phyloP scores from a whole-genome alignment of 1,140 invertebrate species.

The Goniozus legneri region DNA sequence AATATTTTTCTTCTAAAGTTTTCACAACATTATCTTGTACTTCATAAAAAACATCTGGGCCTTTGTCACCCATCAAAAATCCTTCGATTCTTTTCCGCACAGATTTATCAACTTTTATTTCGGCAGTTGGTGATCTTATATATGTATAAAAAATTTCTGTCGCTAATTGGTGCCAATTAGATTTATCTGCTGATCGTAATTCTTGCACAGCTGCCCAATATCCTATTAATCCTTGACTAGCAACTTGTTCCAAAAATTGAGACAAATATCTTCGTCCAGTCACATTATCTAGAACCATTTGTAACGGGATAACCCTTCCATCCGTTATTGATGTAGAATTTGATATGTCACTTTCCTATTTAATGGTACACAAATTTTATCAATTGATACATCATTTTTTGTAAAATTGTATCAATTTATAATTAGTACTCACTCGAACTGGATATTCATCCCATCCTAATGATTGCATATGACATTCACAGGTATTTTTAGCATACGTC shows the following conservation, averaged over 20 bases:
- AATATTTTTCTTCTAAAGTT: conserved; percentile 81
- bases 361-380: too few species aligned
- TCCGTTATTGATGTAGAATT: conserved; percentile 34
- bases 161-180: conserved; percentile 80
- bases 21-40: conserved; percentile 77
- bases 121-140: conserved; percentile 71
- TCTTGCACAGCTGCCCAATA: conserved; percentile 89
- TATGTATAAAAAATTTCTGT: conserved; percentile 88
- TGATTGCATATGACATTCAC: conserved; percentile 73
- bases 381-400: conserved; percentile 2
- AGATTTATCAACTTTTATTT: conserved; percentile 75
- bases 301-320: conserved; percentile 59
- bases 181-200: conserved; percentile 67
- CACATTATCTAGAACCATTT: conserved; percentile 67
- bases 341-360: conserved; percentile 36
- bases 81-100: conserved; percentile 79
- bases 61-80: conserved; percentile 81
- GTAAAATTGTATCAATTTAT: not conserved
- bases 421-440: conserved; percentile 39
- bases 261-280: conserved; percentile 71
- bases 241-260: conserved; percentile 76
- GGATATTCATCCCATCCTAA: conserved; percentile 78
- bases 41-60: conserved; percentile 84
- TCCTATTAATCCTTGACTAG: conserved; percentile 74
- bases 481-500: conserved; percentile 78